A percentile compares a stretch with the other conserved stretches of the same genome.
Evolutionary conservation across 2,113 vertebrate species (phyloP).

Genomic region (Tychaedon coryphoeus): DNA sequence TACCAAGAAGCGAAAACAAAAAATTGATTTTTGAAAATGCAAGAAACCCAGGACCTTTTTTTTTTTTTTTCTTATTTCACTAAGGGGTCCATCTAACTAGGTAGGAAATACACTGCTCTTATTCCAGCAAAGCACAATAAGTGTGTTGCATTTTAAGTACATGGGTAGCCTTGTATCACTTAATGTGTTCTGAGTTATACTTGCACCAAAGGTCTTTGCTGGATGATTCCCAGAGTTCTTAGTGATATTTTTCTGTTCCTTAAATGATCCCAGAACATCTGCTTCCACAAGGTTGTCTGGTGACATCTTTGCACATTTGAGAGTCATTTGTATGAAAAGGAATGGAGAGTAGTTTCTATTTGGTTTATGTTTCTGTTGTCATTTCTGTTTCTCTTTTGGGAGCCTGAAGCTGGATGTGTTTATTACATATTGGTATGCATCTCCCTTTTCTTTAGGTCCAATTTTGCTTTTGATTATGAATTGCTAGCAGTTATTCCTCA

Average conservation of each 20-base stretch:
- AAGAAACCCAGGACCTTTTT: too few relatives aligned
- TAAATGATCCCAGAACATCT: conserved; percentile 31
- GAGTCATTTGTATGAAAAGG: not conserved
- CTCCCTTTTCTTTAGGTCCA: not conserved
- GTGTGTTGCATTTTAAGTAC: not conserved
- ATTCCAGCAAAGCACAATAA: not conserved
- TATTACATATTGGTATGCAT: not conserved
- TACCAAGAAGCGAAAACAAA: not conserved
- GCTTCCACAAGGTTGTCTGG: conserved; percentile 25
- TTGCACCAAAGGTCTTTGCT: not conserved
- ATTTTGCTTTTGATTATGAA: not conserved
- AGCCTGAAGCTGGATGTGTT: not conserved
- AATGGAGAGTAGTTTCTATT: not conserved
- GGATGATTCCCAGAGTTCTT: not conserved
- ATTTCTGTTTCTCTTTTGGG: not conserved
- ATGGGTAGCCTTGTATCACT: not conserved
- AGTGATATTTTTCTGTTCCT: conserved; percentile 25
- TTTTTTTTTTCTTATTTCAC: not conserved
- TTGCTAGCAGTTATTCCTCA: not conserved
- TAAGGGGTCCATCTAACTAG: not conserved
- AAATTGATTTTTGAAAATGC: not conserved
- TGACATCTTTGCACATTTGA: conserved; percentile 18
- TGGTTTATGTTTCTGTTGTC: not conserved
- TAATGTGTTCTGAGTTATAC: not conserved
- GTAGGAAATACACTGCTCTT: not conserved